Evolutionary conservation across 2,113 vertebrate genomes (phyloP).

Genomic region (Phainopepla nitens): DNA sequence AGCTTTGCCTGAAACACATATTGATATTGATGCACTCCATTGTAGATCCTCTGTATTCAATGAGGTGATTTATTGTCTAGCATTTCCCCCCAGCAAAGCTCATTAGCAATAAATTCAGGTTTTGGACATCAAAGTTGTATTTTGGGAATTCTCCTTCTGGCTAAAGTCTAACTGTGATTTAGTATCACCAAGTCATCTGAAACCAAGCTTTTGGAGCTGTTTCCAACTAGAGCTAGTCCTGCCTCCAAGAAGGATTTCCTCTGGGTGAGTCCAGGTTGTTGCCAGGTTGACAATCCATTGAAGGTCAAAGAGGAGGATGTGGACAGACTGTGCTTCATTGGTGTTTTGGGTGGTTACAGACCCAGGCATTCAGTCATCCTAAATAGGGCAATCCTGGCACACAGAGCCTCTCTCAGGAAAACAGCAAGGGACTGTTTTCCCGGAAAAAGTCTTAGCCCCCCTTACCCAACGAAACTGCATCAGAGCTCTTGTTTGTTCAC

Average conservation of each 20-base stretch:
- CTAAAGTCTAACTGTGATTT: background rate
- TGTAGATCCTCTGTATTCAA: background rate
- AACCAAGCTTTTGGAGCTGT: background rate
- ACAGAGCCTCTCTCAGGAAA: background rate
- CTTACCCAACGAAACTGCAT: background rate
- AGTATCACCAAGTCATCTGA: background rate
- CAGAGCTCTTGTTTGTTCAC: background rate
- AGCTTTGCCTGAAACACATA: background rate
- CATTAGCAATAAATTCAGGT: background rate
- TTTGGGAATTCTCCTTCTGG: background rate
- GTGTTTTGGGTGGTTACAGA: background rate
- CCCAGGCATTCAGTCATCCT: background rate
- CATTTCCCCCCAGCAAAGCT: background rate
- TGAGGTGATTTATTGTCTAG: background rate
- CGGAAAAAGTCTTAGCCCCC: background rate
- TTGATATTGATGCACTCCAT: rapidly evolving
- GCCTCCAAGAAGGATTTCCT: background rate
- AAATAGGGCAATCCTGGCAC: background rate
- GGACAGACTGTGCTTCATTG: background rate
- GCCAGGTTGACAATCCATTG: background rate
- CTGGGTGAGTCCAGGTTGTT: background rate
- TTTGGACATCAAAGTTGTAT: background rate
- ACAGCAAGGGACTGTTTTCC: background rate
- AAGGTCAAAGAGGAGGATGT: background rate
- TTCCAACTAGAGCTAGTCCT: background rate